Percentiles rank a stretch among this genome's conserved stretches.
Evolutionary conservation across 2,888 invertebrate genomes (phyloP).

Genomic region (Notodonta ziczac): DNA sequence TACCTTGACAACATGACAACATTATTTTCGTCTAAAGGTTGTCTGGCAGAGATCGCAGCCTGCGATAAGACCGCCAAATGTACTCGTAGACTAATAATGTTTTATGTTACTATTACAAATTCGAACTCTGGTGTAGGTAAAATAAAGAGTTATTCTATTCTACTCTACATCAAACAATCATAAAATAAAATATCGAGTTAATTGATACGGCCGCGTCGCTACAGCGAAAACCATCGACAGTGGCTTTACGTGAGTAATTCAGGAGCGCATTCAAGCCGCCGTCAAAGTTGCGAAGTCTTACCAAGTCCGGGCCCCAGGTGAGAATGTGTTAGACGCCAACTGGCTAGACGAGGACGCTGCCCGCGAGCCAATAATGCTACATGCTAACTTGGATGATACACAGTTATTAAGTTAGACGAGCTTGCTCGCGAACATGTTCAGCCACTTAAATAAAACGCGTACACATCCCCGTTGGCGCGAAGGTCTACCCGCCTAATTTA

Average conservation of each 20-base stretch:
- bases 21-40: too few species aligned
- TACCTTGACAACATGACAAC: too few species aligned
- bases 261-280: slow-evolving; percentile 57
- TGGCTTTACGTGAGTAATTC: slow-evolving; percentile 67
- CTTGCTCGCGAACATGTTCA: slow-evolving; percentile 13
- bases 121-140: too few species aligned
- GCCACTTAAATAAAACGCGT: not conserved
- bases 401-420: slow-evolving; percentile 18
- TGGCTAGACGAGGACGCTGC: slow-evolving; percentile 70
- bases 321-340: slow-evolving; percentile 83
- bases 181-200: too few species aligned
- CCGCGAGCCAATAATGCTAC: slow-evolving; percentile 74
- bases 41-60: too few species aligned
- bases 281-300: slow-evolving; percentile 82
- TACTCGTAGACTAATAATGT: too few species aligned
- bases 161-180: too few species aligned
- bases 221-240: slow-evolving; percentile 66
- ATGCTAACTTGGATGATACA: slow-evolving; percentile 56
- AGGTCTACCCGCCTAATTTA: too few species aligned
- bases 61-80: too few species aligned
- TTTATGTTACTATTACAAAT: too few species aligned
- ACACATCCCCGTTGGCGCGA: too few species aligned
- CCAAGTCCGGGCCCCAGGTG: slow-evolving; percentile 80
- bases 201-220: not conserved
- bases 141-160: too few species aligned